A percentile compares a stretch with the other conserved stretches of the same genome.
phyloP scores from a whole-genome alignment of 2,888 invertebrate species.

The Patella caerulea region DNA sequence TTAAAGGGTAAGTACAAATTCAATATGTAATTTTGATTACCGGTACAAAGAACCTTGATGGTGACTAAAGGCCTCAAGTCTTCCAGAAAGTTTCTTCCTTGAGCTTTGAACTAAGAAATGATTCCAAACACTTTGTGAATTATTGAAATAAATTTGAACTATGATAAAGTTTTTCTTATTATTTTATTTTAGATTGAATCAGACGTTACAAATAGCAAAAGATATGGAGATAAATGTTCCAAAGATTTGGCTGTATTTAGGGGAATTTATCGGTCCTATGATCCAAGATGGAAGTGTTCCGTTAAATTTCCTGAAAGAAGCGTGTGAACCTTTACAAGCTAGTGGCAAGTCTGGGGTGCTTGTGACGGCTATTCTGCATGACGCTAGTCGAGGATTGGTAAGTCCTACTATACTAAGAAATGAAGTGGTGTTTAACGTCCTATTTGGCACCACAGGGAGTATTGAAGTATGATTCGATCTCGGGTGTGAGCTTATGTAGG shows the following conservation, averaged over 20 bases:
- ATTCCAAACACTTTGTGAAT: no score
- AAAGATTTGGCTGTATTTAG: conserved; percentile 84
- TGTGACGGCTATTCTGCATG: conserved; percentile 76
- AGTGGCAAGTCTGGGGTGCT: conserved; percentile 71
- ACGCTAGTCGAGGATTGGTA: conserved; percentile 65
- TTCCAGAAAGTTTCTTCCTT: no score
- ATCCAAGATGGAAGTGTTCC: conserved; percentile 64
- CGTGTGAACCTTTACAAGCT: conserved; percentile 57
- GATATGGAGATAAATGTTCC: conserved; percentile 89
- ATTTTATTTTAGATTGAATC: conserved; percentile 75
- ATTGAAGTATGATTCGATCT: no score
- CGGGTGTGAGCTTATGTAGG: no score
- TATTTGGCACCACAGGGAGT: no score
- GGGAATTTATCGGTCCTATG: conserved; percentile 78
- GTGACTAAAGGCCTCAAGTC: no score
- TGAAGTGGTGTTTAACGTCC: no score
- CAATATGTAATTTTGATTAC: background rate
- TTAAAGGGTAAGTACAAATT: conserved; percentile 72
- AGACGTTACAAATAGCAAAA: conserved; percentile 79
- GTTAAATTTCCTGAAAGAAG: conserved; percentile 60
- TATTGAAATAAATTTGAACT: no score
- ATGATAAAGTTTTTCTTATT: no score
- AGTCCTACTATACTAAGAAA: conserved; percentile 30
- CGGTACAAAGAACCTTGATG: no score
- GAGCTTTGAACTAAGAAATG: no score